phyloP scores from a whole-genome alignment of 2,113 vertebrate genomes.

The Parotia lawesii region DNA sequence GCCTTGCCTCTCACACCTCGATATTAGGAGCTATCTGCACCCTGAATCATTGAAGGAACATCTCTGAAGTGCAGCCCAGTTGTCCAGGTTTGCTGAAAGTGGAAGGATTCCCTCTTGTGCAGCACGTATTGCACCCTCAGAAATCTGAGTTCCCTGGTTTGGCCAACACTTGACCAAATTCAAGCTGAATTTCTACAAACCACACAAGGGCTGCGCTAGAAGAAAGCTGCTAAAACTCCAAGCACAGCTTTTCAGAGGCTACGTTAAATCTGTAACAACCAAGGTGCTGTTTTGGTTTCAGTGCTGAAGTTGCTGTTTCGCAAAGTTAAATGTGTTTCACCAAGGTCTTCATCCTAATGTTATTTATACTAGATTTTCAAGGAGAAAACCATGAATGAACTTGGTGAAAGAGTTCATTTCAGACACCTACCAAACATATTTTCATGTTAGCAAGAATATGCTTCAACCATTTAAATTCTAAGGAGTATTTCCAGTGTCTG shows the following conservation, averaged over 20 bases:
- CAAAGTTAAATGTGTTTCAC: background rate
- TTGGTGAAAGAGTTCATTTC: background rate
- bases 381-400: background rate
- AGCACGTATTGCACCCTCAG: background rate
- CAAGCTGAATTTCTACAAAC: background rate
- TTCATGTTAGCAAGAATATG: background rate
- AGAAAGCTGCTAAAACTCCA: background rate
- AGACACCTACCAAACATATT: background rate
- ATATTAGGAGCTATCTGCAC: accelerated
- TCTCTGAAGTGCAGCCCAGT: background rate
- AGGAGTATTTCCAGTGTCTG: background rate
- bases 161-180: background rate
- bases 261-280: background rate
- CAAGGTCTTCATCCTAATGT: background rate
- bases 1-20: background rate
- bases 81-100: background rate
- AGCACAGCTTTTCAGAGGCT: background rate
- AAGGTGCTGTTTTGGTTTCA: background rate
- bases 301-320: background rate
- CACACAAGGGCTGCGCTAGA: background rate
- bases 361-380: background rate
- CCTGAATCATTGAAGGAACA: background rate
- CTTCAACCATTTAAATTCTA: background rate
- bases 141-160: background rate
- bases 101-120: background rate